These are phyloP conservation scores for Serripes groenlandicus DNA, from an alignment of 2,888 invertebrate species.

Conservation along the genomic window DNA sequence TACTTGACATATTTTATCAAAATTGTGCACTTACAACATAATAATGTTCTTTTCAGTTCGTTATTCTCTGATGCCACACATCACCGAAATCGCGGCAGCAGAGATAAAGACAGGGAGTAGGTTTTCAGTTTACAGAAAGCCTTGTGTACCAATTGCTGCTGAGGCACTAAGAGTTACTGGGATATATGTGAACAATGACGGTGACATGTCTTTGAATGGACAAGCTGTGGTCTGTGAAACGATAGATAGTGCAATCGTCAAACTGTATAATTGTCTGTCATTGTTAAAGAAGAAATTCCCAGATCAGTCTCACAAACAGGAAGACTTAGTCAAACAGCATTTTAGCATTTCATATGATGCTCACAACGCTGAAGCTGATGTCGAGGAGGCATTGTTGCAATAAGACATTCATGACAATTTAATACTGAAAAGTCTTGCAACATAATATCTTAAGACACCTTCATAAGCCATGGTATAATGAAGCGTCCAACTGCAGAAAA, in stretches of 20 bases:
- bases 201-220: conserved; percentile 29
- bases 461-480: conserved; percentile 20
- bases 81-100: conserved; percentile 47
- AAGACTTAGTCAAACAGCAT: conserved; percentile 14
- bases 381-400: neutral
- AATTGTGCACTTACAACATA: too few relatives aligned
- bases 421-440: conserved; percentile 30
- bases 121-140: conserved; percentile 25
- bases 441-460: conserved; percentile 6
- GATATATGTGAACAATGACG: conserved; percentile 2
- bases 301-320: conserved; percentile 33
- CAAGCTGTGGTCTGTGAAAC: neutral
- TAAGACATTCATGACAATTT: conserved; percentile 11
- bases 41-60: conserved; percentile 50
- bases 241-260: conserved; percentile 5
- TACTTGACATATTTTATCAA: too few relatives aligned
- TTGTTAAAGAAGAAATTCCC: conserved; percentile 35
- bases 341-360: conserved; percentile 33
- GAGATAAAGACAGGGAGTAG: conserved; percentile 8
- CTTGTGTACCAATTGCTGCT: conserved; percentile 23
- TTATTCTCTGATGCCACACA: conserved; percentile 38
- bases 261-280: conserved; percentile 22
- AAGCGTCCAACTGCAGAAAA: conserved; percentile 46
- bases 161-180: conserved; percentile 40
- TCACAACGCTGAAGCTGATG: conserved; percentile 49